Conservation (phyloP, 2,113 vertebrate species). For the Lamprologus ornatipinnis region DNA sequence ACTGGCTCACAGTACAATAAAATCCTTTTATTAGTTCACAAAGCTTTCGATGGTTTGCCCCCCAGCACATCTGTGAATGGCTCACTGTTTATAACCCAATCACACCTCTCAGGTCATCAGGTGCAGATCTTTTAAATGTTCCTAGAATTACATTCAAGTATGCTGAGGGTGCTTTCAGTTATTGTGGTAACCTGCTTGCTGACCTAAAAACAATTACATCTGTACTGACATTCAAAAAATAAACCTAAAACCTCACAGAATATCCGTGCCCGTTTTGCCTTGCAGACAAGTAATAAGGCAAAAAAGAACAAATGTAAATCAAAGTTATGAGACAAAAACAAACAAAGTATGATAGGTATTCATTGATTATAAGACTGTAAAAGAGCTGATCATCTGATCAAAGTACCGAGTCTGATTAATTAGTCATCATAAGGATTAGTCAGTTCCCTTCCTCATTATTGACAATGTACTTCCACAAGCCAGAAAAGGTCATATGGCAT, state of each 20-base stretch:
- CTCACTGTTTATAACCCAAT: neutral
- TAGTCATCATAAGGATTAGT: constrained; percentile 10
- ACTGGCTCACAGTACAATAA: neutral
- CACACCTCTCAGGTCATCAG: neutral
- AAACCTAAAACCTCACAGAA: neutral
- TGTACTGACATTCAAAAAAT: neutral
- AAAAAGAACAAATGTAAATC: neutral
- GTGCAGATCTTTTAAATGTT: neutral
- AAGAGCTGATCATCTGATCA: neutral
- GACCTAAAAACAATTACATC: neutral
- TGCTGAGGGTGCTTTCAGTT: neutral
- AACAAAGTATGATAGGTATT: neutral
- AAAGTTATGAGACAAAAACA: neutral
- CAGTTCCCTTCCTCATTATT: neutral
- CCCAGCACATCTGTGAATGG: neutral
- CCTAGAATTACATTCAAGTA: neutral
- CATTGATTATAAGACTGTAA: neutral
- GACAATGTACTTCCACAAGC: neutral
- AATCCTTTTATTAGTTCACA: neutral
- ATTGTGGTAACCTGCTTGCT: neutral
- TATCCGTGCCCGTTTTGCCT: neutral
- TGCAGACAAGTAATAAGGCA: neutral
- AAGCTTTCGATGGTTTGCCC: neutral
- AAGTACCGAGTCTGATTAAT: neutral
- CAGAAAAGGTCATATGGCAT: constrained; percentile 8